Base-by-base conservation (phyloP, 2,113 vertebrate species). In the Burhinus oedicnemus region DNA sequence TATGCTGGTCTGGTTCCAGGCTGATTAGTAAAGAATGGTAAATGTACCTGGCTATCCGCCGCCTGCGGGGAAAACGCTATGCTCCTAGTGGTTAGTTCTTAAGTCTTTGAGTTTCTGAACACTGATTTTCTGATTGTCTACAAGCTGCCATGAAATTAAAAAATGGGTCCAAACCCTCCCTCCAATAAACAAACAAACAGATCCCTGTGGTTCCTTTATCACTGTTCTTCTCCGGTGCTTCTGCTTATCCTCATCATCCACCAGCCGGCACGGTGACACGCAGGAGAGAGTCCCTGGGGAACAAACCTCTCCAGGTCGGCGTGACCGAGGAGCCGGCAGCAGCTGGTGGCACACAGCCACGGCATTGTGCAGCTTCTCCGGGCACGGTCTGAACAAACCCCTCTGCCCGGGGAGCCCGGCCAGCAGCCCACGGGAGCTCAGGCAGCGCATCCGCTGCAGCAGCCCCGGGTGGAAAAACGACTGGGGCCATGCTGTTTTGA, bases 11-110 rank as follows among this genome's bases (percentile, higher is more conserved):
- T 61, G 57, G 74, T 47, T 77, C 66, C 81, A 82, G 34, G 34
- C 13, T 79, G 40, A 76, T 70, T 83, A 87, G 40, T 22, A 72
- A 65, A 89, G 76, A 82, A 87, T 61, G 88, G 62, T 52, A 83
- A 88, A 87, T 40, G 70, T 69, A 83, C 90, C 89, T 89, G 91
- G 83, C 58, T 79, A 22, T 49, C 62, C 3, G 3, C 78, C 91
- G 58, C 65, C 91, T 55, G 57, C 30, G 45, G 82, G 49, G 66
- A 1, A 47, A 83, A 49, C 29, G 12, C 82, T 61, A 1, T 22
- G 29, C n/a, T 92, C 65, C 25, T 40, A 44, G 30, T 16, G 19
- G 12, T 52, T 26, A 51, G 29, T 32, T 90, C 60, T 86, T 47
- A n/a, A 74, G 18, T 22, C 72, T 82, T 22, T 5, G 18, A 30